Evolutionary conservation across 2,113 vertebrate species (phyloP).

Genomic region (Pituophis catenifer): DNA sequence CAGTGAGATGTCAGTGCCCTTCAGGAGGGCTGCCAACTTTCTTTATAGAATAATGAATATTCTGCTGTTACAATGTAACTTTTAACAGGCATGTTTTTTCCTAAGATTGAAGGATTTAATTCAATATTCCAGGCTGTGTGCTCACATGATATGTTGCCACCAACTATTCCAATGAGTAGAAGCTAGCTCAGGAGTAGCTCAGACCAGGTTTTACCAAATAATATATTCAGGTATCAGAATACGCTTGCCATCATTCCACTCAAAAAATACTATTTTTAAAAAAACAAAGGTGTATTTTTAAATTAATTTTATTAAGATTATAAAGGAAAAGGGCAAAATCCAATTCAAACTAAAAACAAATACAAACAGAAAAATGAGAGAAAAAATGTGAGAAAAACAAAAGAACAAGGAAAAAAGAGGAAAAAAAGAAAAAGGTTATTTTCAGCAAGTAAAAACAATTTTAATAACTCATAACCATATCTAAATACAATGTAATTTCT

Average conservation of each 20-base stretch:
- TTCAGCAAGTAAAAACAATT: too few relatives aligned
- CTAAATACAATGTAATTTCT: too few relatives aligned
- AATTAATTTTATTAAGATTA: not conserved
- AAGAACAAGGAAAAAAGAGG: too few relatives aligned
- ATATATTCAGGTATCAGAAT: conserved; percentile 13
- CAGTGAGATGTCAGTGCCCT: not conserved
- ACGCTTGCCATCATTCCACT: not conserved
- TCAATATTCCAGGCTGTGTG: conserved; percentile 9
- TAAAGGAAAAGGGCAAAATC: not conserved
- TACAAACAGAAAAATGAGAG: not conserved
- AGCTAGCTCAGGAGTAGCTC: conserved; percentile 10
- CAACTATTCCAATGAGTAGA: conserved; percentile 16
- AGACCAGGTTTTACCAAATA: not conserved
- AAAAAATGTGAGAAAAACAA: not conserved
- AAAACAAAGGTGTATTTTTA: not conserved
- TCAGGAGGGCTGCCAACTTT: conserved; percentile 13
- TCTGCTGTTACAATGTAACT: not conserved
- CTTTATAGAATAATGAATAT: not conserved
- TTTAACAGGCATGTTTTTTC: conserved; percentile 15
- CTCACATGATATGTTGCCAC: conserved; percentile 3
- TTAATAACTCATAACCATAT: too few relatives aligned
- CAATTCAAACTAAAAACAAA: not conserved
- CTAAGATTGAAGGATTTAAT: conserved; percentile 21
- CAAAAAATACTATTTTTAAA: not conserved
- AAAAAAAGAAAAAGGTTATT: too few relatives aligned